These are phyloP conservation scores for Zoroaster sp. DNA, from an alignment of 53 echinoderm and acorn worm genomes.

Conservation along the genomic window DNA sequence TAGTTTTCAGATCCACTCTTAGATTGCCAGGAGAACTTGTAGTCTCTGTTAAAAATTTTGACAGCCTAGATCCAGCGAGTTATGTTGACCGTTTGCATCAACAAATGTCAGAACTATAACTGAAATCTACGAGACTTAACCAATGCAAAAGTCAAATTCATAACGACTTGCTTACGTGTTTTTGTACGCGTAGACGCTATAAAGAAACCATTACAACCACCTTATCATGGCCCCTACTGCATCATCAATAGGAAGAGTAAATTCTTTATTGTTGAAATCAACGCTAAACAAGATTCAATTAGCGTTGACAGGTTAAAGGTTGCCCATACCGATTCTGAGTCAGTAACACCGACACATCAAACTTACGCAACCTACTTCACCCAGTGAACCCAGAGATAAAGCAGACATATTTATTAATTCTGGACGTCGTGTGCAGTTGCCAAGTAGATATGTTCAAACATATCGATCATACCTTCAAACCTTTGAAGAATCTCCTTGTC, in stretches of 20 bases:
- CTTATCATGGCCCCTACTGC: slow-evolving; percentile 24
- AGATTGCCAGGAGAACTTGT: slow-evolving; percentile 34
- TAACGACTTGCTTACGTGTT: neutral
- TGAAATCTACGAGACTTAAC: neutral
- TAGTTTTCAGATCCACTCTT: slow-evolving; percentile 27
- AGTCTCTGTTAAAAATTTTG: neutral
- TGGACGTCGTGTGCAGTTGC: too few species aligned
- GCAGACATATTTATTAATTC: too few species aligned
- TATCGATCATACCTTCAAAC: slow-evolving; percentile 72
- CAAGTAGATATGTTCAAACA: too few species aligned
- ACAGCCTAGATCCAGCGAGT: neutral
- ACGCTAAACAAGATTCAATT: too few species aligned
- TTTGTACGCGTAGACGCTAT: slow-evolving; percentile 5
- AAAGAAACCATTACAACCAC: slow-evolving; percentile 26
- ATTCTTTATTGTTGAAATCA: too few species aligned
- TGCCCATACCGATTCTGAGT: too few species aligned
- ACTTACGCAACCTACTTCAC: too few species aligned
- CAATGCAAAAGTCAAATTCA: neutral
- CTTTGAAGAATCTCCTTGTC: slow-evolving; percentile 93
- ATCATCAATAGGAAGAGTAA: too few species aligned
- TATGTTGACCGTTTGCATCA: slow-evolving; percentile 16
- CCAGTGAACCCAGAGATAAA: too few species aligned
- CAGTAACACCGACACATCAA: too few species aligned
- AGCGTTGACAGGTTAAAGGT: too few species aligned
- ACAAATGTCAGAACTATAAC: neutral